These are phyloP conservation scores for Sinotaia quadrata DNA, from an alignment of 2,888 invertebrate genomes.

Conservation along the genomic window DNA sequence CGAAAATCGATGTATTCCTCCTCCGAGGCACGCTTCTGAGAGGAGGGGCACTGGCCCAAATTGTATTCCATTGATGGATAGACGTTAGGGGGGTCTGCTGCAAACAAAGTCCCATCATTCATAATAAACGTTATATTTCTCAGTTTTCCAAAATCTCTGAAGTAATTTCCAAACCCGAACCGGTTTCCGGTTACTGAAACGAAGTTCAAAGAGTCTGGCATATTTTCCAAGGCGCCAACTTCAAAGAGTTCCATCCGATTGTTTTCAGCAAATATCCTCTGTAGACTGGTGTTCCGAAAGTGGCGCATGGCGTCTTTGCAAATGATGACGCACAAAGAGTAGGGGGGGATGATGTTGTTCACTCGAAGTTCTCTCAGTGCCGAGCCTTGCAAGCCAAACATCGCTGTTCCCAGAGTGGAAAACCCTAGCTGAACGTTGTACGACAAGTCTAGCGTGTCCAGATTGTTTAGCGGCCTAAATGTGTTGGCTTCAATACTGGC, in stretches of 20 bases:
- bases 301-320: slow-evolving; percentile 4
- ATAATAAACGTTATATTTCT: background rate
- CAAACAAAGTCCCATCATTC: slow-evolving; percentile 1
- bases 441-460: slow-evolving; percentile 22
- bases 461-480: slow-evolving; percentile 19
- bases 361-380: slow-evolving; percentile 17
- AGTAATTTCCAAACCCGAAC: slow-evolving; percentile 28
- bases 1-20: too few relatives aligned
- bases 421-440: slow-evolving; percentile 30
- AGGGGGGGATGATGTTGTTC: slow-evolving; percentile 21
- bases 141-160: slow-evolving; percentile 18
- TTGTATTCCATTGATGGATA: too few relatives aligned
- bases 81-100: background rate
- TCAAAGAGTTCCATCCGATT: slow-evolving; percentile 35
- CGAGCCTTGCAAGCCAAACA: slow-evolving; percentile 24
- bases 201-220: slow-evolving; percentile 22
- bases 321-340: slow-evolving; percentile 22
- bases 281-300: slow-evolving; percentile 26
- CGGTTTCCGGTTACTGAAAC: slow-evolving; percentile 21
- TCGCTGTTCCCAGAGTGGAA: slow-evolving; percentile 12
- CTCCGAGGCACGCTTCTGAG: too few relatives aligned
- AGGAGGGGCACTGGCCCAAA: too few relatives aligned
- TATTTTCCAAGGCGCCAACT: slow-evolving; percentile 24
- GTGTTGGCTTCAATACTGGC: background rate
- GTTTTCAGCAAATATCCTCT: slow-evolving; percentile 26